Evolutionary conservation across 2,797 vertebrate species (phyloP).

Genomic region (Pseudotriccus pelzelni): DNA sequence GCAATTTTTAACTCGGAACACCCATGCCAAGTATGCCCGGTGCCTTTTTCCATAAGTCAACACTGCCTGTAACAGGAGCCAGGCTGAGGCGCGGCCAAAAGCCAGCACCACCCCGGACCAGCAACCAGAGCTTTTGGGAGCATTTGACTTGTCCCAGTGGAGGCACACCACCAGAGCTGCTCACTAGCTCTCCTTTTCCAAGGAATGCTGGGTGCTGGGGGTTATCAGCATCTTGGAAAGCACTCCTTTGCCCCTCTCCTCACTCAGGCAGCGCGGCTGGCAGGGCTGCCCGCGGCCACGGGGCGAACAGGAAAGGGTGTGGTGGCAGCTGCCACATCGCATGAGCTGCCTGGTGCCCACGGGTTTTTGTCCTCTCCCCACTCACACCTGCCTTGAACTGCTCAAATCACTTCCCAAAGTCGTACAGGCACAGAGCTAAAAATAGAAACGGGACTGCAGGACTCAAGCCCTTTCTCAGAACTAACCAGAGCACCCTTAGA

Average conservation of each 20-base stretch:
- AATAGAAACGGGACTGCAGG: not conserved
- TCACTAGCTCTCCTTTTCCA: not conserved
- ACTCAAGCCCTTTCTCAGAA: not conserved
- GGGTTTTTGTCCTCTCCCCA: not conserved
- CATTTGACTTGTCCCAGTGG: no score
- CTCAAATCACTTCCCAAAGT: not conserved
- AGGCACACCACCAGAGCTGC: not conserved
- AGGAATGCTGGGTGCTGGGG: fast-evolving
- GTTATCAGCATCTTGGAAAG: not conserved
- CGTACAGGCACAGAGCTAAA: not conserved
- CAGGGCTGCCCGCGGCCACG: not conserved
- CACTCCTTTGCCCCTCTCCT: not conserved
- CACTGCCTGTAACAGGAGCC: not conserved
- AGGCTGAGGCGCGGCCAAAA: not conserved
- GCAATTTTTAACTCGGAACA: not conserved
- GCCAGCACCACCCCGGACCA: not conserved
- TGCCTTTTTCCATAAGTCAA: not conserved
- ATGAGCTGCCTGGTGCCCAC: not conserved
- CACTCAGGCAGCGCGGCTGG: not conserved
- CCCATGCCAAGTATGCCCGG: not conserved
- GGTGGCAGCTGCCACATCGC: not conserved
- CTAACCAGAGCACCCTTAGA: not conserved
- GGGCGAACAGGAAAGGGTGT: not conserved
- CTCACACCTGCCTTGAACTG: not conserved
- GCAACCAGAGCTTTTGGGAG: not conserved